Percentiles rank a stretch among this genome's conserved stretches.
phyloP scores from a whole-genome alignment of 1,140 invertebrate genomes.

The Tetramorium alpestre region DNA sequence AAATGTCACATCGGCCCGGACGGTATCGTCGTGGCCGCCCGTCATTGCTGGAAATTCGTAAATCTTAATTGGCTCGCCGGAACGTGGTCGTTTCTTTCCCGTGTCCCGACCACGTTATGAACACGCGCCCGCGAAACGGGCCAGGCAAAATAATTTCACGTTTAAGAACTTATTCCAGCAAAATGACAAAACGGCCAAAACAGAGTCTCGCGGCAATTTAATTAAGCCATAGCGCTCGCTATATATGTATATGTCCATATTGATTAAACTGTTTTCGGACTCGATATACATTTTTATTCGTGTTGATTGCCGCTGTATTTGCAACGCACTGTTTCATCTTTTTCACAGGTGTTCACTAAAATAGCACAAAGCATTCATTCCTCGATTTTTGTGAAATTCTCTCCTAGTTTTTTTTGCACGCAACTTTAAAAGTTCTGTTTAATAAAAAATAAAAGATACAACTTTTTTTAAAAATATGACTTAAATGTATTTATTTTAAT shows the following conservation, averaged over 20 bases:
- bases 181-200: conserved; percentile 1
- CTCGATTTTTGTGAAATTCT: not conserved
- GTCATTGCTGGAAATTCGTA: conserved; percentile 66
- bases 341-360: conserved; percentile 19
- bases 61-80: conserved; percentile 74
- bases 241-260: not conserved
- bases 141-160: not conserved
- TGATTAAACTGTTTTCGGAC: conserved; percentile 48
- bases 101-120: no score
- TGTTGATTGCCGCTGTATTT: conserved; percentile 34
- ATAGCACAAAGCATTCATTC: not conserved
- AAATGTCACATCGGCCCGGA: conserved; percentile 42
- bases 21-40: conserved; percentile 47
- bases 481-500: not conserved
- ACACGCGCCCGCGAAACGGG: not conserved
- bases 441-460: not conserved
- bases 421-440: not conserved
- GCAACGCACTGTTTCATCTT: not conserved
- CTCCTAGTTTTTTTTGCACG: not conserved
- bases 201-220: not conserved
- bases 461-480: not conserved
- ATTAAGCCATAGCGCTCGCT: conserved; percentile 6
- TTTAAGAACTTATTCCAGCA: conserved; percentile 8
- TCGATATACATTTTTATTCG: conserved; percentile 37
- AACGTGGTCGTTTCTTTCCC: not conserved